Percentiles rank a stretch among this genome's conserved stretches.
Conservation (phyloP, 2,888 invertebrate species). For the Pomacea canaliculata region DNA sequence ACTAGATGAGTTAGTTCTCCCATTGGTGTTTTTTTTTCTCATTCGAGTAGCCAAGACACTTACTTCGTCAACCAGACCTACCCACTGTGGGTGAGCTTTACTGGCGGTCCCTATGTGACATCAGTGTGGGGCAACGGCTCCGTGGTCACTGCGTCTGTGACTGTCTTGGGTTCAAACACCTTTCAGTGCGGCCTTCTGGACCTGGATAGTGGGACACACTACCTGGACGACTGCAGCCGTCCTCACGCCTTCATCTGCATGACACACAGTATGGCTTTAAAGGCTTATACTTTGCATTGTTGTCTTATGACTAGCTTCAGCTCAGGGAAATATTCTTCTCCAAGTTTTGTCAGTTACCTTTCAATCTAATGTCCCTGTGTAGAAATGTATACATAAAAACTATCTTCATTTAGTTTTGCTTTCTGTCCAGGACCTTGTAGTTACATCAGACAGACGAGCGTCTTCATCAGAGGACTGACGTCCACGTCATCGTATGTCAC, state of each 20-base stretch:
- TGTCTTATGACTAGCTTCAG: no score
- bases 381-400: no score
- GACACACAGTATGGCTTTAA: background rate
- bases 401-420: no score
- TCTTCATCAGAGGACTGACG: no score
- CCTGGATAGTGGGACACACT: background rate
- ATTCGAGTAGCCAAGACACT: background rate
- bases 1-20: no score
- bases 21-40: no score
- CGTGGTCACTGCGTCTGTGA: background rate
- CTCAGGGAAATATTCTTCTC: no score
- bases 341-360: no score
- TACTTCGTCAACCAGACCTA: background rate
- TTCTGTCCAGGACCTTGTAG: background rate
- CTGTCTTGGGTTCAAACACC: background rate
- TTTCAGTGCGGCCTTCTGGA: conserved; percentile 6
- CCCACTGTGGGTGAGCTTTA: conserved; percentile 9
- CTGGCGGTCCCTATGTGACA: background rate
- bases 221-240: conserved; percentile 2
- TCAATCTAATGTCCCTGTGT: no score
- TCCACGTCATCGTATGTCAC: no score
- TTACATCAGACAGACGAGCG: background rate
- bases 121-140: background rate
- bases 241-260: conserved; percentile 3
- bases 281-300: background rate